Percentiles rank a stretch among this genome's conserved stretches.
Evolutionary conservation across 1,140 invertebrate species (phyloP).

Genomic region (Drosophila nigrodunni): DNA sequence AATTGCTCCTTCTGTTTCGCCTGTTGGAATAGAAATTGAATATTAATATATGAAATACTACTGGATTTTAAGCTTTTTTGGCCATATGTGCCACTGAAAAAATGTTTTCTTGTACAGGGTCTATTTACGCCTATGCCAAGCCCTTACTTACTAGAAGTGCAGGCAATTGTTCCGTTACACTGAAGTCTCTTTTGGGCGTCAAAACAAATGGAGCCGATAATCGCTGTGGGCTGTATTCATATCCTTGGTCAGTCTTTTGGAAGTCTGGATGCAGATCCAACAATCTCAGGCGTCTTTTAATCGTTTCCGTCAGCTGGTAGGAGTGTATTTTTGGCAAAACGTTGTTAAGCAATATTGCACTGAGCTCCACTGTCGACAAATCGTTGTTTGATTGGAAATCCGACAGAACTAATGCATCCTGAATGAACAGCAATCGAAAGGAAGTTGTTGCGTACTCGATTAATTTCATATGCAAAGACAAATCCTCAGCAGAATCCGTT

Average conservation of each 20-base stretch:
- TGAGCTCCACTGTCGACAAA: not conserved
- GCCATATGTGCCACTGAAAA: no score
- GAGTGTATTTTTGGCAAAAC: conserved; percentile 34
- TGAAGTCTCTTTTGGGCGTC: conserved; percentile 21
- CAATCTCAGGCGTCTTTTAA: conserved; percentile 25
- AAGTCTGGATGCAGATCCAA: conserved; percentile 37
- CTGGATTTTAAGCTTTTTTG: no score
- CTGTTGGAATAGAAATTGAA: not conserved
- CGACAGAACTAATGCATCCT: conserved; percentile 10
- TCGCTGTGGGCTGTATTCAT: conserved; percentile 16
- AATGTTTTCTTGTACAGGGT: no score
- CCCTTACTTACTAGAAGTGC: conserved; percentile 10
- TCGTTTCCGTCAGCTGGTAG: not conserved
- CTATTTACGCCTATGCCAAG: no score
- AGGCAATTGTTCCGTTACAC: conserved; percentile 11
- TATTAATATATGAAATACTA: not conserved
- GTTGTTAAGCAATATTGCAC: conserved; percentile 18
- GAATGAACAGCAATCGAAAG: conserved; percentile 32
- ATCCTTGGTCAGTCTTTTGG: conserved; percentile 18
- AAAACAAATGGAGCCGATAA: not conserved
- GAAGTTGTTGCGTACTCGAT: conserved; percentile 30
- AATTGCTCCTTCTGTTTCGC: not conserved
- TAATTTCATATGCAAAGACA: conserved; percentile 10
- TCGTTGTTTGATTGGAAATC: conserved; percentile 15
- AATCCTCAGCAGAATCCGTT: no score